phyloP scores from a whole-genome alignment of 2,113 vertebrate species.

The Variabilichromis moorii region DNA sequence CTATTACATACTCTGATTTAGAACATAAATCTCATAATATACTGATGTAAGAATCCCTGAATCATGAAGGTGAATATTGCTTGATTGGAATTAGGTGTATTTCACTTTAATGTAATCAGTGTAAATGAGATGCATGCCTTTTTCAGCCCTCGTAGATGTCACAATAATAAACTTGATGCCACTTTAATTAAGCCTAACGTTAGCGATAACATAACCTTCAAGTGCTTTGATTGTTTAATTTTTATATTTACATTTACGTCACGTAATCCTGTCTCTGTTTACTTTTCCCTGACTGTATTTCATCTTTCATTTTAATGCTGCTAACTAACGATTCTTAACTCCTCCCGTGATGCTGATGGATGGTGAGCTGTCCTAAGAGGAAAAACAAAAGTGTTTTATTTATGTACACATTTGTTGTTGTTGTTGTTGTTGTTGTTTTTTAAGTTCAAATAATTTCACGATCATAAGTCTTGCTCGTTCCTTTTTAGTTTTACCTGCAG shows the following conservation, averaged over 20 bases:
- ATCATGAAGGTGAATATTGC: neutral
- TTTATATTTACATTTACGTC: neutral
- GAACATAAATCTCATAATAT: neutral
- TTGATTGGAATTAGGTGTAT: neutral
- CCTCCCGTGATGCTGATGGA: slow-evolving; percentile 52
- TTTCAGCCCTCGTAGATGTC: neutral
- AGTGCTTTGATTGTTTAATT: neutral
- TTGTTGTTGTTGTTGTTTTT: neutral
- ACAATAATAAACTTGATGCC: neutral
- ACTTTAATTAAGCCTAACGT: neutral
- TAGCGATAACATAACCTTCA: neutral
- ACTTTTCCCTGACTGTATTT: slow-evolving; percentile 25
- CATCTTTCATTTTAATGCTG: slow-evolving; percentile 41
- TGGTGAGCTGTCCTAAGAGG: slow-evolving; percentile 56
- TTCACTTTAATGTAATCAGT: neutral
- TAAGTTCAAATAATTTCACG: neutral
- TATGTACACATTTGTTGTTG: neutral
- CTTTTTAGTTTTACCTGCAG: neutral
- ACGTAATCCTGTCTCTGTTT: neutral
- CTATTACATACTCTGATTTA: neutral
- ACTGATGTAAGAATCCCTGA: neutral
- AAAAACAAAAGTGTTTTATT: neutral
- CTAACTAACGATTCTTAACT: slow-evolving; percentile 56
- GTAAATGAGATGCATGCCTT: neutral
- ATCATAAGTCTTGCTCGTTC: neutral